A percentile compares a stretch with the other conserved stretches of the same genome.
phyloP scores from a whole-genome alignment of 2,113 vertebrate genomes.

The Pelobates fuscus region DNA sequence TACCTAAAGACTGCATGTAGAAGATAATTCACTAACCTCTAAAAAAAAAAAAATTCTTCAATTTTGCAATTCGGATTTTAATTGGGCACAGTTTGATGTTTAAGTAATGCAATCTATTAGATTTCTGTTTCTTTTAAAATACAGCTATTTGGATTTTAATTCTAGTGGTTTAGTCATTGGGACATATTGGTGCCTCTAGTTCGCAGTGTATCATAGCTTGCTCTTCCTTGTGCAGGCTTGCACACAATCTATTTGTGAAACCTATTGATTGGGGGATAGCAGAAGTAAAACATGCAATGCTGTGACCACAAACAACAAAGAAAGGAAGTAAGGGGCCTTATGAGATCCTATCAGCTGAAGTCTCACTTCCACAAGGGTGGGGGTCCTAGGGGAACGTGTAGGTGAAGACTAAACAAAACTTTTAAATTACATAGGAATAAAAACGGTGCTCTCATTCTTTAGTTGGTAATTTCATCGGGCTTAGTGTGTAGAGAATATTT shows the following conservation, averaged over 20 bases:
- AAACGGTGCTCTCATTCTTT: background rate
- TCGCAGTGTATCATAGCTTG: background rate
- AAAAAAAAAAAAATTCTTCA: too few relatives aligned
- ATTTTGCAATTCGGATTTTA: too few relatives aligned
- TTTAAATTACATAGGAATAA: background rate
- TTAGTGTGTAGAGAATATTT: background rate
- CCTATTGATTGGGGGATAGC: slow-evolving; percentile 20
- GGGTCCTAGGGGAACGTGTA: slow-evolving; percentile 39
- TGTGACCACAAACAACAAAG: slow-evolving; percentile 45
- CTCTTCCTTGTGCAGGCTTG: background rate
- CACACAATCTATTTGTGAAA: background rate
- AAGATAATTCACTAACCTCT: too few relatives aligned
- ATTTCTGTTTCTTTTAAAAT: too few relatives aligned
- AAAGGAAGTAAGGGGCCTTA: slow-evolving; percentile 47
- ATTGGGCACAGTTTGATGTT: too few relatives aligned
- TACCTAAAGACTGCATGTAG: too few relatives aligned
- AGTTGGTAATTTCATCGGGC: background rate
- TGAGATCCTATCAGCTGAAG: slow-evolving; percentile 41
- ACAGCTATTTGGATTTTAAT: too few relatives aligned
- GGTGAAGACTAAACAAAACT: slow-evolving; percentile 49
- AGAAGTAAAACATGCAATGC: slow-evolving; percentile 26
- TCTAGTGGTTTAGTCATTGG: too few relatives aligned
- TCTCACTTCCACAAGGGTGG: slow-evolving; percentile 47
- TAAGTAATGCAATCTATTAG: too few relatives aligned
- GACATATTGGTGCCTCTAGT: too few relatives aligned